Conservation (phyloP, 1,140 invertebrate species). For the Atta texana region DNA sequence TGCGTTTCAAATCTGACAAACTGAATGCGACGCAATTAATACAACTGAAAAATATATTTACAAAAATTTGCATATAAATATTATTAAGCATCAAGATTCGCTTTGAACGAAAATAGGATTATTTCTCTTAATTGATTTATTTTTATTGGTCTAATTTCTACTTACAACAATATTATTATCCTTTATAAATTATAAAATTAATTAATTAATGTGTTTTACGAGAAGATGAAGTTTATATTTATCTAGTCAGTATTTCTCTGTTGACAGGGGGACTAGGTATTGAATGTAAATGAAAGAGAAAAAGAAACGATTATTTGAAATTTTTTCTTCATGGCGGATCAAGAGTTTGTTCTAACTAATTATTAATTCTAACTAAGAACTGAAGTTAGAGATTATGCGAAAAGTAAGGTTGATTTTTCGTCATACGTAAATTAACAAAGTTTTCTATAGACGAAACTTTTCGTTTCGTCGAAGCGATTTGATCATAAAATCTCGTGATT, state of each 20-base stretch:
- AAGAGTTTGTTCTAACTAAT: conserved; percentile 15
- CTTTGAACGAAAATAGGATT: too few species aligned
- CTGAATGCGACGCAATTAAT: too few species aligned
- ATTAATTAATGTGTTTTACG: not conserved
- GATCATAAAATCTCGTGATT: conserved; percentile 5
- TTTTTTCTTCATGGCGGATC: not conserved
- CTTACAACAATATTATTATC: not conserved
- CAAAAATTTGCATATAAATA: too few species aligned
- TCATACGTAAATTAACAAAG: conserved; percentile 23
- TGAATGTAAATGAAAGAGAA: not conserved
- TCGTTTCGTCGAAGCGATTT: not conserved
- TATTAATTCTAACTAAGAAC: not conserved
- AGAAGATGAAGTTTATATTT: not conserved
- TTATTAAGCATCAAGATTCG: too few species aligned
- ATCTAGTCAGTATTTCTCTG: not conserved
- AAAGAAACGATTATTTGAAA: not conserved
- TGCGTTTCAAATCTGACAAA: too few species aligned
- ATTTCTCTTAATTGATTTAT: too few species aligned
- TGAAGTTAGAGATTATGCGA: not conserved
- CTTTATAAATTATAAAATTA: not conserved
- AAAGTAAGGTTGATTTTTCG: conserved; percentile 9
- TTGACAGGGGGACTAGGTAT: not conserved
- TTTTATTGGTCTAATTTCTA: too few species aligned
- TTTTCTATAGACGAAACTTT: conserved; percentile 25
- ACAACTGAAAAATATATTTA: too few species aligned